A percentile compares a stretch with the other conserved stretches of the same genome.
Evolutionary conservation across 2,113 vertebrate genomes (phyloP).

Genomic region (Suncus etruscus): DNA sequence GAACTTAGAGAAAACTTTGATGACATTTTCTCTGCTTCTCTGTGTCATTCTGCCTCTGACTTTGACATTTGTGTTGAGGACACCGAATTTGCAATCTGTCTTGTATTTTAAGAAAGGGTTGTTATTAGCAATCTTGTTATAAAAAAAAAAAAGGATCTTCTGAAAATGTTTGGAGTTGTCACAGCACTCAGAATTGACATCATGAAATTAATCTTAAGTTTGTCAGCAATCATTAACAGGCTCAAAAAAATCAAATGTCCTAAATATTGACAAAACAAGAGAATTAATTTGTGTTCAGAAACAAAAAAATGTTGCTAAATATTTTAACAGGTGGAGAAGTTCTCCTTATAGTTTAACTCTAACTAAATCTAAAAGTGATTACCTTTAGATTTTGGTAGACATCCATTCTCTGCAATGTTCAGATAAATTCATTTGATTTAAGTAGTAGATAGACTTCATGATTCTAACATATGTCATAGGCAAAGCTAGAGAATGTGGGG

Average conservation of each 20-base stretch:
- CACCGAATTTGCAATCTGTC: constrained; percentile 8
- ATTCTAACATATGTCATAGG: background rate
- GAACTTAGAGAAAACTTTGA: background rate
- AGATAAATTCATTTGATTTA: constrained; percentile 40
- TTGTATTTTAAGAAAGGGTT: constrained; percentile 42
- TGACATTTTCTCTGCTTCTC: background rate
- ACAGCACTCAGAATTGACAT: constrained; percentile 52
- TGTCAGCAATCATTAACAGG: constrained; percentile 49
- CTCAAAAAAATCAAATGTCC: constrained; percentile 49
- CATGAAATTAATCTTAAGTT: constrained; percentile 61
- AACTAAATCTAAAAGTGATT: too few relatives aligned
- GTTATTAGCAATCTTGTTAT: constrained; percentile 14
- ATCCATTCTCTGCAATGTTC: background rate
- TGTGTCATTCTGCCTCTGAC: background rate
- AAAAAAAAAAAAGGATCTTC: constrained; percentile 26
- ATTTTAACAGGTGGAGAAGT: constrained; percentile 52
- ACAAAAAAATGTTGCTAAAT: constrained; percentile 39
- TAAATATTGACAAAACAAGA: constrained; percentile 59
- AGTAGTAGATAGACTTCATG: background rate
- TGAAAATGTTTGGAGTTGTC: constrained; percentile 26
- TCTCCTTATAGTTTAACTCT: background rate
- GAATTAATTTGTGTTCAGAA: constrained; percentile 6
- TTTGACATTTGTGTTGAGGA: background rate
- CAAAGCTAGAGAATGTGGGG: background rate
- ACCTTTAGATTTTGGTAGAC: constrained; percentile 41